Base-by-base conservation (phyloP, 64 coral and sea anemone species). In the Trachythela sp. region DNA sequence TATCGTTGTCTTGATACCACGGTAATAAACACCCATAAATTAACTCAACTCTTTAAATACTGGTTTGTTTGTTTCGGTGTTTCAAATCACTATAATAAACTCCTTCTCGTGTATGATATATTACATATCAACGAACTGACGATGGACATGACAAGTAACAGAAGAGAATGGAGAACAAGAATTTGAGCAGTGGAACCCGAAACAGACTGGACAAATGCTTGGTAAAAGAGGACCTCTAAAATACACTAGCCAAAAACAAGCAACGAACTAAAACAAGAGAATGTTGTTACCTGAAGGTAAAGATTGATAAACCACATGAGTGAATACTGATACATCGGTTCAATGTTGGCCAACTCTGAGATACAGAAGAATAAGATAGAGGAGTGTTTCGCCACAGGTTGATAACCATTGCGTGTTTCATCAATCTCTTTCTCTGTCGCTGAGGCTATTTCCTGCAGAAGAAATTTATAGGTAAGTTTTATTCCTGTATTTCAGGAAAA, bases 241-340 rank as follows among this genome's bases (percentile, higher is more conserved):
- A n/a, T n/a, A 45, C 42, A 45, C 4, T 4, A 45, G 38, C 15
- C 15, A 0, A 24, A 22, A 76, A 37, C 80, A 31, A n/a, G 56
- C 56, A 4, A 33, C 20, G 18, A 8, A 13, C 48, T 13, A 29
- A 24, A 37, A 80, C 20, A 6, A 11, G 33, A 39, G 14, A 17
- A 15, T 17, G 15, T 36, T 39, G 59, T 64, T 86, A 95, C 96
- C 93, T 99, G 96, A 20, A 99, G 89, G 71, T 99, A 99, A 9
- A 99, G 77, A 39, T 99, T 99, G 24, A 99, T 99, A 37, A 99
- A 99, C 96, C 96, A 99, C 8, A 91, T 93, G 4, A 99, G 89
- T 1, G 96, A 99, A 70, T 99, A 99, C 54, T 99, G 96, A 72
- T 99, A 99, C 96, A 99, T 99, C 9, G 96, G 96, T 87, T 99